These are phyloP conservation scores for Zaprionus camerounensis DNA, from an alignment of 1,140 invertebrate genomes.

Conservation along the genomic window DNA sequence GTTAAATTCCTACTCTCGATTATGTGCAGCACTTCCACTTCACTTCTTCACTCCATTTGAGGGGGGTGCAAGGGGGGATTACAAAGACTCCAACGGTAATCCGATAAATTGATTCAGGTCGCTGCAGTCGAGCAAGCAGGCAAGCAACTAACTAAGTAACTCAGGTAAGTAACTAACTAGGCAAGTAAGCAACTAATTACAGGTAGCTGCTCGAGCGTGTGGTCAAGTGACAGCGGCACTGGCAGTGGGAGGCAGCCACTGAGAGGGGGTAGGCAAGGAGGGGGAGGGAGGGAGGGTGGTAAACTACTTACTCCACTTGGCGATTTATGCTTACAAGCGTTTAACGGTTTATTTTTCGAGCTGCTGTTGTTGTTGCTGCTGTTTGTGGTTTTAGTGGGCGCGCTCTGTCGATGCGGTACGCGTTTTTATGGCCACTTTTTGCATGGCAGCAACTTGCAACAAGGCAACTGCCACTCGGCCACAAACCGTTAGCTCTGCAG, in stretches of 20 bases:
- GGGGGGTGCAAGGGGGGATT: neutral
- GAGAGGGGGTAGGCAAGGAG: neutral
- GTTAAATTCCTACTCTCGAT: too few relatives aligned
- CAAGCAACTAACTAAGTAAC: conserved; percentile 12
- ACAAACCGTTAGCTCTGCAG: conserved; percentile 23
- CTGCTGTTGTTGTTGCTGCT: neutral
- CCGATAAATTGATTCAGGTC: conserved; percentile 70
- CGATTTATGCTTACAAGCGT: conserved; percentile 40
- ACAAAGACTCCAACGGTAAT: conserved; percentile 47
- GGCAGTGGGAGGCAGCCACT: conserved; percentile 1
- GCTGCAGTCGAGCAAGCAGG: conserved; percentile 48
- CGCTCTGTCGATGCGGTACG: conserved; percentile 13
- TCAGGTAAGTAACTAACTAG: conserved; percentile 13
- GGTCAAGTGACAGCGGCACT: conserved; percentile 36
- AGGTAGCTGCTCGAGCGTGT: conserved; percentile 32
- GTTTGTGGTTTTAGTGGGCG: conserved; percentile 20
- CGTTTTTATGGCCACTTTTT: conserved; percentile 32
- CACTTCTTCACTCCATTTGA: too few relatives aligned
- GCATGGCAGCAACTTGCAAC: conserved; percentile 17
- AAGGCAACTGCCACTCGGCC: conserved; percentile 11
- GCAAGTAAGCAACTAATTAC: conserved; percentile 54
- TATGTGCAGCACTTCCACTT: too few relatives aligned
- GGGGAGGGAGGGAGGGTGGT: neutral
- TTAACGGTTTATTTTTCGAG: conserved; percentile 7
- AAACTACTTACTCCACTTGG: conserved; percentile 10